Evolutionary conservation across 2,113 vertebrate genomes (phyloP).

Genomic region (Leiothrix lutea): DNA sequence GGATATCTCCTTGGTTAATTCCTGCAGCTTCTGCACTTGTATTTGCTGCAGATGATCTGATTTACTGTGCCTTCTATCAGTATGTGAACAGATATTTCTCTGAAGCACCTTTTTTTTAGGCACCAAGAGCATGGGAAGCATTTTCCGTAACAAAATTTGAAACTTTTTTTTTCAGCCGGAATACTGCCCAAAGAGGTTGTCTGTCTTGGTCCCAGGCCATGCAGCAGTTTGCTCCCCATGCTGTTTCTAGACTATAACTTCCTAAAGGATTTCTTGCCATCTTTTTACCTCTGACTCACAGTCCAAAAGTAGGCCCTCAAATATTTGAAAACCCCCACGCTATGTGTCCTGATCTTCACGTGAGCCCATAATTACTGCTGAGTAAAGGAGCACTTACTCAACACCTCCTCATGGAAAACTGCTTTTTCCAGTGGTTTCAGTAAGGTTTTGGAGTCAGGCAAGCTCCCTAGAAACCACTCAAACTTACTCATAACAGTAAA

Average conservation of each 20-base stretch:
- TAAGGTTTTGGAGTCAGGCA: neutral
- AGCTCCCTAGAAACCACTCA: neutral
- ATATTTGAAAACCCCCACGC: neutral
- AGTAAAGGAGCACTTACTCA: neutral
- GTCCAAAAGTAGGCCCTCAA: neutral
- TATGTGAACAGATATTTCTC: neutral
- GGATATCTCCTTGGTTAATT: neutral
- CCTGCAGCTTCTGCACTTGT: neutral
- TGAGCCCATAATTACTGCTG: neutral
- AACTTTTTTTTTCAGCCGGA: neutral
- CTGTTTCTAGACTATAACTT: neutral
- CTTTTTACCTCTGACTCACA: neutral
- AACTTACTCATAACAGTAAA: neutral
- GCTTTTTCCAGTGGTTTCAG: neutral
- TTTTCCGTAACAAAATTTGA: neutral
- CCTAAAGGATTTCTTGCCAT: neutral
- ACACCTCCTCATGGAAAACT: neutral
- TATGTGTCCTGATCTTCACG: neutral
- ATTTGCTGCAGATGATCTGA: neutral
- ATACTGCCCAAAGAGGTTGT: neutral
- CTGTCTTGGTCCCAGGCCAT: neutral
- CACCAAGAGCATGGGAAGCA: neutral
- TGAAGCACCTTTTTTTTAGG: neutral
- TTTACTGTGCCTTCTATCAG: neutral
- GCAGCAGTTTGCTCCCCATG: neutral